These are phyloP conservation scores for Semnornis frantzii DNA, from an alignment of 2,113 vertebrate genomes.

Conservation along the genomic window DNA sequence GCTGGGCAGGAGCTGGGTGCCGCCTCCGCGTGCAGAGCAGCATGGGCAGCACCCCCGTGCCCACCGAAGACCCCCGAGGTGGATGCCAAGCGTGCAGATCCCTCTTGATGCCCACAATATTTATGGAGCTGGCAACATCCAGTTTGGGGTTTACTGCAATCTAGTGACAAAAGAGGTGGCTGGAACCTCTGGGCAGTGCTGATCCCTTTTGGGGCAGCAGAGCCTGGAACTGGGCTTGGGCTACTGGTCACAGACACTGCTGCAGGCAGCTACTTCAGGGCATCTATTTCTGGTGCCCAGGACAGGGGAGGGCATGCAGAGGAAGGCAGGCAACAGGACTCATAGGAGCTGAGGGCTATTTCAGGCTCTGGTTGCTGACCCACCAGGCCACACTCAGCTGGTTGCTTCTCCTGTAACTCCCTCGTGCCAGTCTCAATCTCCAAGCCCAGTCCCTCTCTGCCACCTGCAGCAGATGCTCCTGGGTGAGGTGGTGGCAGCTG, in stretches of 20 bases:
- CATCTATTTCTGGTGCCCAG: not conserved
- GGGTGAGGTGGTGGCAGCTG: accelerated
- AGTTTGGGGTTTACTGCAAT: not conserved
- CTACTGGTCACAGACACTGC: accelerated
- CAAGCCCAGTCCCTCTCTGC: not conserved
- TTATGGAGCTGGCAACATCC: accelerated
- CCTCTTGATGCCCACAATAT: accelerated
- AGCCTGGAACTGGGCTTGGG: not conserved
- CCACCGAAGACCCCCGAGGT: accelerated
- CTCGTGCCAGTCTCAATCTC: not conserved
- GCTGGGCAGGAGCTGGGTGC: not conserved
- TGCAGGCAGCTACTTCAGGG: not conserved
- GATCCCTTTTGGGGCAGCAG: not conserved
- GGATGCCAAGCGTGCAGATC: no score
- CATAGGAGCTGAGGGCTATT: not conserved
- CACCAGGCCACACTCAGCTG: not conserved
- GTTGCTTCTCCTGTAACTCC: not conserved
- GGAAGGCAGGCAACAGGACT: not conserved
- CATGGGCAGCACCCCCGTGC: accelerated
- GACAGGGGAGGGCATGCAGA: not conserved
- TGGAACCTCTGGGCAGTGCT: not conserved
- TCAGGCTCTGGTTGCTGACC: not conserved
- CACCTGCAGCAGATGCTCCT: not conserved
- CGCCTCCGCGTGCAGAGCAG: accelerated
- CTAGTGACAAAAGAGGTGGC: not conserved